Base-by-base conservation (phyloP, 2,797 vertebrate species). In the Scolopax rusticola region DNA sequence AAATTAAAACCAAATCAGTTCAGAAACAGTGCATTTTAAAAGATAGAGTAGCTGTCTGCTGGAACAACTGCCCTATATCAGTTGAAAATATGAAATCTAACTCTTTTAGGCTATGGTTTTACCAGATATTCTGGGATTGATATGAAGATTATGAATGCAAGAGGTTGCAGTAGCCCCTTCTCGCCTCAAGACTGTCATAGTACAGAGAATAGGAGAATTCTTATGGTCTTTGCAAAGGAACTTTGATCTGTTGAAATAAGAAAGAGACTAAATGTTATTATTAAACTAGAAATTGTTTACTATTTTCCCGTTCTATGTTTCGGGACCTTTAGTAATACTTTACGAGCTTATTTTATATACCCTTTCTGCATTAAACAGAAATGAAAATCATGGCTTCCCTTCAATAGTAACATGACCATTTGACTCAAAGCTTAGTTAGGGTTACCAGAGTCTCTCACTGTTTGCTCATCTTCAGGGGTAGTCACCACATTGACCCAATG, bases 281-380 rank as follows among this genome's bases (percentile, higher is more conserved):
- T 83, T 59, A 64, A 90, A 63, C n/a, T 84, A 40, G 3, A 40
- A 82, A 7, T 60, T 73, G 17, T 67, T 94, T 81, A 25, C 79
- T 80, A 4, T 71, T 93, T 87, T 74, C 17, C 45, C 18, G 9
- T 45, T 53, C 74, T 87, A 0, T 36, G 13, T 28, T 86, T 71
- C 73, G 30, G 18, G 16, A 69, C n/a, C 40, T 79, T 79, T n/a
- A 54, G 15, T 47, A 84, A 51, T 81, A 43, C 12, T 60, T 56
- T 38, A 17, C 53, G 63, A 2, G 50, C 67, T 25, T 68, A 41
- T 63, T 7, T 53, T 93, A 82, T 68, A 53, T 56, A 90, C 51
- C 25, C 81, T 67, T 90, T 75, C 48, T 82, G 60, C 51, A 77
- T 84, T 90, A 78, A 95, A 84, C 51, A 94, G 89, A 87, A 95